Conservation (phyloP, 2,113 vertebrate genomes). For the Dasyurus viverrinus region DNA sequence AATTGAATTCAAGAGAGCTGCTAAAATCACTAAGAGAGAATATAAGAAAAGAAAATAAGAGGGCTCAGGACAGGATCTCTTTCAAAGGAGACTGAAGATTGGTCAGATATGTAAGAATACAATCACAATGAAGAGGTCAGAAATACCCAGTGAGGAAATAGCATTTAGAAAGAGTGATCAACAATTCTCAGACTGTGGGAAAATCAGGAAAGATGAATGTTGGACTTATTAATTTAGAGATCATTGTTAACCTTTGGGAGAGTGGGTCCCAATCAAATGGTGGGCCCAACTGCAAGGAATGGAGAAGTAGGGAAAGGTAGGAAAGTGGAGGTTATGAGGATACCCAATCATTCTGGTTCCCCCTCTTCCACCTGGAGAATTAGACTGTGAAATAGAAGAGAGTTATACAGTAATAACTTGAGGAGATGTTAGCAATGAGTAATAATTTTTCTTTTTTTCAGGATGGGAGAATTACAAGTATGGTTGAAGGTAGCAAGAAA, state of each 20-base stretch:
- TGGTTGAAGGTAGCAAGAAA: neutral
- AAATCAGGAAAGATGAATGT: neutral
- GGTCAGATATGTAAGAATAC: neutral
- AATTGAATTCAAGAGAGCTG: neutral
- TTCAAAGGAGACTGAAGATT: neutral
- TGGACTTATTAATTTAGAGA: neutral
- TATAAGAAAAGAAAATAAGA: neutral
- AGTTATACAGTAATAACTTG: neutral
- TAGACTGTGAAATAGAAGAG: neutral
- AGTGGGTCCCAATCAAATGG: neutral
- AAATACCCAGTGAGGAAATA: neutral
- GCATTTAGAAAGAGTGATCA: neutral
- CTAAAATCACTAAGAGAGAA: neutral
- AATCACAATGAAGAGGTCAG: neutral
- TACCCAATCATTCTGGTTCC: neutral
- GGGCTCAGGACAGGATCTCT: neutral
- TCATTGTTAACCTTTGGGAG: neutral
- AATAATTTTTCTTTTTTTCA: neutral
- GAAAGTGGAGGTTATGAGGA: neutral
- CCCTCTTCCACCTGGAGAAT: neutral
- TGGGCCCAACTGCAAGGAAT: neutral
- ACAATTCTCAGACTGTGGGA: neutral
- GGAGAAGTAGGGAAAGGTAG: neutral
- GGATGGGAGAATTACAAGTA: neutral
- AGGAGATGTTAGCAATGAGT: neutral